These are phyloP conservation scores for Drosophila lacicola DNA, from an alignment of 2,888 invertebrate genomes.

Conservation along the genomic window DNA sequence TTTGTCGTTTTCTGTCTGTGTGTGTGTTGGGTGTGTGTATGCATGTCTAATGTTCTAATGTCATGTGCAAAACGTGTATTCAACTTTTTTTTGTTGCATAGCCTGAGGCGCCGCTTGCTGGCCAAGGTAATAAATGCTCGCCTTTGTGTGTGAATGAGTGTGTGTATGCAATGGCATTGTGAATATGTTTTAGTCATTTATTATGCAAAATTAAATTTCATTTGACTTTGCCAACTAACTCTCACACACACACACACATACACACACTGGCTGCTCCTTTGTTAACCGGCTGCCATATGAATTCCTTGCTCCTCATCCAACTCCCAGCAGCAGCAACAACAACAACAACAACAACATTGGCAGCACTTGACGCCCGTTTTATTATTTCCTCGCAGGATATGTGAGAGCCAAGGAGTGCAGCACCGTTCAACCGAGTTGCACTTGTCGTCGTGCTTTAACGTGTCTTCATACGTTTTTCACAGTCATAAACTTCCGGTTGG, in stretches of 20 bases:
- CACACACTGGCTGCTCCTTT: conserved; percentile 21
- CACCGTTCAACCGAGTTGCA: conserved; percentile 39
- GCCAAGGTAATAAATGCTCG: conserved; percentile 48
- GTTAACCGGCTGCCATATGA: conserved; percentile 37
- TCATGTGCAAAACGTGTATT: conserved; percentile 45
- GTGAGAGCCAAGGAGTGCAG: conserved; percentile 36
- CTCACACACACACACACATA: conserved; percentile 3
- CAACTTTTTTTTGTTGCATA: conserved; percentile 39
- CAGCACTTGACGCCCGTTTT: conserved; percentile 53
- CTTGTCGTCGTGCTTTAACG: conserved; percentile 44
- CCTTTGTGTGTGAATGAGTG: not conserved
- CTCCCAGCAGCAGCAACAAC: not conserved
- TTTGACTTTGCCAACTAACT: conserved; percentile 57
- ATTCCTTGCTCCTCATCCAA: conserved; percentile 3
- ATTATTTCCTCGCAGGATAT: conserved; percentile 48
- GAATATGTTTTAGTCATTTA: conserved; percentile 64
- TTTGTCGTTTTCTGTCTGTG: not conserved
- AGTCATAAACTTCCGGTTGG: conserved; percentile 74
- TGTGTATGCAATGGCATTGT: conserved; percentile 27
- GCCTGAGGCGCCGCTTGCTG: conserved; percentile 44
- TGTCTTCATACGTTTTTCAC: conserved; percentile 51
- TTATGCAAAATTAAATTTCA: conserved; percentile 65
- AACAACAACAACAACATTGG: conserved; percentile 31
- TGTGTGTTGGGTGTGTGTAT: conserved; percentile 16
- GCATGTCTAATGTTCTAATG: conserved; percentile 28